phyloP scores from a whole-genome alignment of 2,113 vertebrate species.

The Asarcornis scutulata region DNA sequence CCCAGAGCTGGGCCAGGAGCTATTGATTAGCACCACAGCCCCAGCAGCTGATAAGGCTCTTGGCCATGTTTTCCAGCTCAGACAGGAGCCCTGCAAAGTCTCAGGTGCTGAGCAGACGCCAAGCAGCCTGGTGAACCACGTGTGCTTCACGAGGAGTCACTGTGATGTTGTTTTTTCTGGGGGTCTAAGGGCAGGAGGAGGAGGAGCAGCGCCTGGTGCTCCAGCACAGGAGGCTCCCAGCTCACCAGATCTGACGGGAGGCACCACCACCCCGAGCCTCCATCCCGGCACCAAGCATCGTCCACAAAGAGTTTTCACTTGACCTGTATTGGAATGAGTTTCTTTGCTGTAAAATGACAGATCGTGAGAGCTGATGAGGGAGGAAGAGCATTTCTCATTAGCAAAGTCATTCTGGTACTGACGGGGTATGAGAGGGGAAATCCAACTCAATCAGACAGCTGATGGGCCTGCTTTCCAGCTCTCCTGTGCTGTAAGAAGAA shows the following conservation, averaged over 20 bases:
- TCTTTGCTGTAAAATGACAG: background rate
- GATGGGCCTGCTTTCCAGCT: background rate
- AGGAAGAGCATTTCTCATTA: background rate
- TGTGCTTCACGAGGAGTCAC: background rate
- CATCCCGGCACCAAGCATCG: background rate
- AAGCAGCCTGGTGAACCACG: background rate
- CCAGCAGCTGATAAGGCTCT: background rate
- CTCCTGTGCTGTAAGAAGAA: background rate
- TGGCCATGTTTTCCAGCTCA: background rate
- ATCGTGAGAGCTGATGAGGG: background rate
- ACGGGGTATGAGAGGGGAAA: background rate
- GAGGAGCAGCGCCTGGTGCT: background rate
- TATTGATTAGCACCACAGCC: background rate
- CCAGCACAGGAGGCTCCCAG: background rate
- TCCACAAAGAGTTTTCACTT: background rate
- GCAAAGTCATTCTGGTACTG: background rate
- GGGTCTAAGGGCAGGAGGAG: background rate
- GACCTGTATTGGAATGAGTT: background rate
- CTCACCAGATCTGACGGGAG: fast-evolving
- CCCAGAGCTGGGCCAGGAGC: background rate
- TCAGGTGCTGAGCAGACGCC: background rate
- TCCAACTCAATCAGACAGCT: background rate
- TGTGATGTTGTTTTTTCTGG: fast-evolving
- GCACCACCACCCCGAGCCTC: too few relatives aligned
- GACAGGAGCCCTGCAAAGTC: background rate